Percentiles rank a stretch among this genome's conserved stretches.
phyloP scores from a whole-genome alignment of 2,113 vertebrate species.

The Chlorocebus sabaeus region DNA sequence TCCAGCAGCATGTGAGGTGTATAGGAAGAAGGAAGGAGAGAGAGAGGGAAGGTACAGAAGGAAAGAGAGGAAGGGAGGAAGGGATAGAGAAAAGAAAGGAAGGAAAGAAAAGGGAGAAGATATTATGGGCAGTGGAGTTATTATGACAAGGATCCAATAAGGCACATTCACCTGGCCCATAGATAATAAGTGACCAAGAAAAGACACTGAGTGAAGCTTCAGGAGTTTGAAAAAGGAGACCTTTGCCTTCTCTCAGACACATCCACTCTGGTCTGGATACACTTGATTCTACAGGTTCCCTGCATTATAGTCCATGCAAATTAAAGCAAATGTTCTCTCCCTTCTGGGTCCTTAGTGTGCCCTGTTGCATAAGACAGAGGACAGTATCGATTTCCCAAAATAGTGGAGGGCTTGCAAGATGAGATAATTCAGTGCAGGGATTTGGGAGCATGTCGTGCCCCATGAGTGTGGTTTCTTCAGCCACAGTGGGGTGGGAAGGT shows the following conservation, averaged over 20 bases:
- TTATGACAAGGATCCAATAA: not conserved
- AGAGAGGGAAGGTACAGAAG: not conserved
- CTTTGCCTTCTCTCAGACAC: not conserved
- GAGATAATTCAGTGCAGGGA: not conserved
- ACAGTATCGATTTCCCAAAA: not conserved
- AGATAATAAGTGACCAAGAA: not conserved
- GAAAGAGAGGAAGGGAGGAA: no score
- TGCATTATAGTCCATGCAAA: not conserved
- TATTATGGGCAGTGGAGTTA: not conserved
- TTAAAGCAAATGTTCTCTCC: not conserved
- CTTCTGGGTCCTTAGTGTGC: not conserved
- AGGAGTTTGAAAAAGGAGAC: not conserved
- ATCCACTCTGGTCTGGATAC: not conserved
- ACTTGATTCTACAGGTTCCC: not conserved
- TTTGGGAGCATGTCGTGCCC: not conserved
- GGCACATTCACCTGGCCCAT: not conserved
- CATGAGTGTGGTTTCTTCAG: not conserved
- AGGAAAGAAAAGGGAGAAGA: not conserved
- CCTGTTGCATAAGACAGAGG: not conserved
- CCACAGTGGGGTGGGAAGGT: not conserved
- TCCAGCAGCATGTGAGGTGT: conserved; percentile 50
- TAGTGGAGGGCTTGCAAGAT: not conserved
- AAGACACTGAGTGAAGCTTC: not conserved
- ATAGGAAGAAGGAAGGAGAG: not conserved
- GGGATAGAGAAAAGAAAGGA: not conserved